These are phyloP conservation scores for Himalopsyche tibetana DNA, from an alignment of 2,888 invertebrate species.

Conservation along the genomic window DNA sequence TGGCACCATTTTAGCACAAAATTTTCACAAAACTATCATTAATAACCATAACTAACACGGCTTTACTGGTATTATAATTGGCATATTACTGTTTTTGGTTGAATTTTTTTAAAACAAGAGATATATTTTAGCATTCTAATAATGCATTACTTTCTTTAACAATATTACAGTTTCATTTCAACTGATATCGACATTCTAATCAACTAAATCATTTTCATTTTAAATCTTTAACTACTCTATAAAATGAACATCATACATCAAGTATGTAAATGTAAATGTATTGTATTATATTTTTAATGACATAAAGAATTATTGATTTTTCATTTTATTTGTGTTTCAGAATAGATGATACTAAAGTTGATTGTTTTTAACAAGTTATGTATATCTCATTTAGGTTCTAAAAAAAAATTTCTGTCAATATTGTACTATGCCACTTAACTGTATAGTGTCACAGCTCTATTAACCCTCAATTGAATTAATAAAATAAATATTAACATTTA, in stretches of 20 bases:
- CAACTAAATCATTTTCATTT: too few relatives aligned
- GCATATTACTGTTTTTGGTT: neutral
- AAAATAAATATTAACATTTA: neutral
- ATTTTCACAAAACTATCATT: conserved; percentile 9
- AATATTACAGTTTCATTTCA: neutral
- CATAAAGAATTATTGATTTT: neutral
- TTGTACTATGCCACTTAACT: conserved; percentile 19
- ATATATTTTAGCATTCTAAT: neutral
- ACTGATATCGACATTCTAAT: neutral
- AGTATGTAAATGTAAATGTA: too few relatives aligned
- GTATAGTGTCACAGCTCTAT: neutral
- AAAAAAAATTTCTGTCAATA: too few relatives aligned
- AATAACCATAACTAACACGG: conserved; percentile 27
- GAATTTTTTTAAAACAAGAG: too few relatives aligned
- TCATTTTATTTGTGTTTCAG: neutral
- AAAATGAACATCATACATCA: too few relatives aligned
- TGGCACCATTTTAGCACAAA: conserved; percentile 29
- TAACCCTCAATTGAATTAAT: neutral
- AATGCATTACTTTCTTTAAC: neutral
- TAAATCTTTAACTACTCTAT: too few relatives aligned
- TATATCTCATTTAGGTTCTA: neutral
- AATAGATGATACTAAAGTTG: neutral
- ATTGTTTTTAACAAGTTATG: neutral
- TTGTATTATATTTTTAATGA: too few relatives aligned
- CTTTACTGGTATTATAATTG: conserved; percentile 32